These are phyloP conservation scores for Hyles vespertilio DNA, from an alignment of 1,140 invertebrate species.

Conservation along the genomic window DNA sequence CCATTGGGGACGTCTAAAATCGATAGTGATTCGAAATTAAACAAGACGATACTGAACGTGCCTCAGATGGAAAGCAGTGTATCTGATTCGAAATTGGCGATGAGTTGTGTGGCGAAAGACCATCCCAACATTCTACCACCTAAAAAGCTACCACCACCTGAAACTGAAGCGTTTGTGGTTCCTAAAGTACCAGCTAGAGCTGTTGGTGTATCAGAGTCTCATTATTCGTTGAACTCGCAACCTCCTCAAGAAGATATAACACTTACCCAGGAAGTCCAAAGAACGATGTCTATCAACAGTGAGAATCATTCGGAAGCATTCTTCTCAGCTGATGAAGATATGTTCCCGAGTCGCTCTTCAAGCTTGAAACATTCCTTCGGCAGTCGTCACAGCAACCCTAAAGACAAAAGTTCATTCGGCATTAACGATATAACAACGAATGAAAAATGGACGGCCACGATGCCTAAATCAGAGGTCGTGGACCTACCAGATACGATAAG, in stretches of 20 bases:
- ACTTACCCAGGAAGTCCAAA: slow-evolving; percentile 79
- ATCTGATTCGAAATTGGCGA: slow-evolving; percentile 87
- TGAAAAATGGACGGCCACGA: slow-evolving; percentile 61
- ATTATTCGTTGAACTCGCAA: slow-evolving; percentile 78
- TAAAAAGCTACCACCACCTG: slow-evolving; percentile 48
- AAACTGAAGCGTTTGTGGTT: slow-evolving; percentile 45
- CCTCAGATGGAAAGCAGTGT: slow-evolving; percentile 83
- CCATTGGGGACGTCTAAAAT: slow-evolving; percentile 78
- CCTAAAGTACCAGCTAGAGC: slow-evolving; percentile 60
- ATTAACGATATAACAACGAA: slow-evolving; percentile 55
- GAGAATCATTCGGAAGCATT: slow-evolving; percentile 94
- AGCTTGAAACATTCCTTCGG: slow-evolving; percentile 80
- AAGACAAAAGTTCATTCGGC: slow-evolving; percentile 55
- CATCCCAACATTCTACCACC: slow-evolving; percentile 27
- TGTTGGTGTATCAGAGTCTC: slow-evolving; percentile 78
- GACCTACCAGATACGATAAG: slow-evolving; percentile 63
- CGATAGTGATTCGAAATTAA: slow-evolving; percentile 87
- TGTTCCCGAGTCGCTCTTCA: slow-evolving; percentile 79
- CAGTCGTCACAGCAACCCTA: slow-evolving; percentile 64
- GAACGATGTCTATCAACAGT: slow-evolving; percentile 90
- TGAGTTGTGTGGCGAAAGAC: slow-evolving; percentile 65
- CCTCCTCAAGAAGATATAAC: slow-evolving; percentile 73
- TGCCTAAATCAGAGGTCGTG: slow-evolving; percentile 44
- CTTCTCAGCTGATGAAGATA: slow-evolving; percentile 93
- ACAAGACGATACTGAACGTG: slow-evolving; percentile 75